phyloP scores from a whole-genome alignment of 2,113 vertebrate genomes.

The Ondatra zibethicus region DNA sequence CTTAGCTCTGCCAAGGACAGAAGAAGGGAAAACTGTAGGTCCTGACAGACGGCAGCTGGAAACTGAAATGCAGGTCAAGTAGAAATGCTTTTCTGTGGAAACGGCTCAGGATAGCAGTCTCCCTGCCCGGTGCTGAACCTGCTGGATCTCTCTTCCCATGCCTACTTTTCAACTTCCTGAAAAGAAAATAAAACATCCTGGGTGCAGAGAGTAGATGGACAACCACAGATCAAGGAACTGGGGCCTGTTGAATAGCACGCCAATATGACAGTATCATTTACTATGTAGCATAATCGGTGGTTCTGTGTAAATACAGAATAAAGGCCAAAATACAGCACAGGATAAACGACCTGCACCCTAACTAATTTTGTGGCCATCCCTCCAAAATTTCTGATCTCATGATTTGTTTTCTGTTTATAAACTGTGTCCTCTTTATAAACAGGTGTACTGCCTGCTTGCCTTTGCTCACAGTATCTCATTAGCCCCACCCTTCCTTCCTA shows the following conservation, averaged over 20 bases:
- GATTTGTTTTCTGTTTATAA: not conserved
- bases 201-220: rapidly evolving
- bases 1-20: not conserved
- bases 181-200: not conserved
- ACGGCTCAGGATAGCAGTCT: not conserved
- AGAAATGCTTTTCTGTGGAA: not conserved
- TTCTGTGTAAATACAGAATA: not conserved
- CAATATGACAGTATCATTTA: not conserved
- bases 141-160: not conserved
- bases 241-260: not conserved
- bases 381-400: not conserved
- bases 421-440: not conserved
- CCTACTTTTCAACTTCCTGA: not conserved
- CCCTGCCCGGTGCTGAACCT: not conserved
- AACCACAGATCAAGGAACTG: not conserved
- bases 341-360: not conserved
- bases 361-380: not conserved
- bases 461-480: not conserved
- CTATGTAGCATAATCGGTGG: not conserved
- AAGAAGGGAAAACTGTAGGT: not conserved
- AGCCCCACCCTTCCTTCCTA: not conserved
- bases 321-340: not conserved
- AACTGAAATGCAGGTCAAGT: constrained; percentile 17
- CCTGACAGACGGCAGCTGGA: not conserved
- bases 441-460: rapidly evolving